Evolutionary conservation across 1,140 invertebrate genomes (phyloP), one percentile per base, ranked within the genome.

Genomic region (Drosophila serrata): DNA sequence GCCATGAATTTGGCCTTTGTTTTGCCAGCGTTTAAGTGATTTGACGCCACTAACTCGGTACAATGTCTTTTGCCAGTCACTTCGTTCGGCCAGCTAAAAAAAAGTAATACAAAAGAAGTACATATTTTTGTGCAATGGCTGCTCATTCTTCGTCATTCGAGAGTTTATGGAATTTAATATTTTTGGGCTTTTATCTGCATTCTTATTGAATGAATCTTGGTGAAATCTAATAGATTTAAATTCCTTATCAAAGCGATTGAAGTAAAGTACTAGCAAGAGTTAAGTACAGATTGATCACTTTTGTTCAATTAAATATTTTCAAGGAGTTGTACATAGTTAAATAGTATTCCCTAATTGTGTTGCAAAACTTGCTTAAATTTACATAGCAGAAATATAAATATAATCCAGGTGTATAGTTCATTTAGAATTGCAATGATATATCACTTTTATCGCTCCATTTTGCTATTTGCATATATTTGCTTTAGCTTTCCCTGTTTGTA

Each of bases 1-100:
- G 8, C 13, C 40, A n/a, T 22, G 17, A 55, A 69, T 46, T 73
- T 79, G 63, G 64, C 65, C 65, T 75, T 90, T 81, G 81, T 90
- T 37, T 59, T 62, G 65, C 35, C 73, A 57, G 64, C 81, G 78
- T 81, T 87, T 87, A 88, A 87, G 84, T 87, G 82, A 87, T 88
- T 87, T 82, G 84, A 88, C 82, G 80, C 82, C 84, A 46, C 69
- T 45, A 79, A 79, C 72, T 60, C 43, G 27, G 35, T 39, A 74
- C 74, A 81, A 81, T 65, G 59, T 61, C 43, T 73, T 67, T 48
- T 70, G 63, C 85, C 49, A 76, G 60, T 79, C 70, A 79, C 72
- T 69, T 62, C 31, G n/a, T 46, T 31, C 59, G 56, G 27, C 61
- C 62, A 62, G 51, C 29, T 29, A 17, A 48, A 56, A 51, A 78